Evolutionary conservation across 2,797 vertebrate species (phyloP).

Genomic region (Mus caroli): DNA sequence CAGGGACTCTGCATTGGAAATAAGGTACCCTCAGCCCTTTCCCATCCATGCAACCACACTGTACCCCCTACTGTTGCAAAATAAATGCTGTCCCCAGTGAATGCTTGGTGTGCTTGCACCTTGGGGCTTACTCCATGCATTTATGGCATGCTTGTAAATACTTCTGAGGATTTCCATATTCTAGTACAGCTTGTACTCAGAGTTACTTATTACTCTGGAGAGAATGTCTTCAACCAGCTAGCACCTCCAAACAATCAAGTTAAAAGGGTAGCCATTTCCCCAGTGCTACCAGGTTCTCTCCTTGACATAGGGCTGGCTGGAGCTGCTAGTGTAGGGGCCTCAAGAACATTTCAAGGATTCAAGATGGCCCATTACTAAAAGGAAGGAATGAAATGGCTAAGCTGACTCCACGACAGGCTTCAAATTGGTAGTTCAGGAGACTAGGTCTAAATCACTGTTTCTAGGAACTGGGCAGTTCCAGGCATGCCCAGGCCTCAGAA

Average conservation of each 20-base stretch:
- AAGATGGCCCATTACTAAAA: neutral
- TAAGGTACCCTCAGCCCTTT: no score
- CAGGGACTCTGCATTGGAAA: no score
- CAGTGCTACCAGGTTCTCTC: neutral
- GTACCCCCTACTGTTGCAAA: no score
- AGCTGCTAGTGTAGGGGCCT: neutral
- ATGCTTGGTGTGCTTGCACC: no score
- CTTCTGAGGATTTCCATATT: no score
- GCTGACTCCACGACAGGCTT: neutral
- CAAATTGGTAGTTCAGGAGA: neutral
- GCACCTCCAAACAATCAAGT: neutral
- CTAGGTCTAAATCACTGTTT: neutral
- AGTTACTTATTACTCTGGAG: neutral
- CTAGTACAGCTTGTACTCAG: neutral
- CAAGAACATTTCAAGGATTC: neutral
- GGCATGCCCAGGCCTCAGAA: neutral
- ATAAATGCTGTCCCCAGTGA: no score
- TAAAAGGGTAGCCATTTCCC: neutral
- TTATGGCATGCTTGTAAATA: no score
- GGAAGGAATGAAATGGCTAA: neutral
- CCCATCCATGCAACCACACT: no score
- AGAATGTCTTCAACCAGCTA: neutral
- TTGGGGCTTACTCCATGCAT: no score
- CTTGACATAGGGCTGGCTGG: neutral
- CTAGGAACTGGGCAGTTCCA: neutral